Evolutionary conservation across 2,113 vertebrate genomes (phyloP), one percentile per base, ranked within the genome.

Genomic region (Syngnathus floridae): DNA sequence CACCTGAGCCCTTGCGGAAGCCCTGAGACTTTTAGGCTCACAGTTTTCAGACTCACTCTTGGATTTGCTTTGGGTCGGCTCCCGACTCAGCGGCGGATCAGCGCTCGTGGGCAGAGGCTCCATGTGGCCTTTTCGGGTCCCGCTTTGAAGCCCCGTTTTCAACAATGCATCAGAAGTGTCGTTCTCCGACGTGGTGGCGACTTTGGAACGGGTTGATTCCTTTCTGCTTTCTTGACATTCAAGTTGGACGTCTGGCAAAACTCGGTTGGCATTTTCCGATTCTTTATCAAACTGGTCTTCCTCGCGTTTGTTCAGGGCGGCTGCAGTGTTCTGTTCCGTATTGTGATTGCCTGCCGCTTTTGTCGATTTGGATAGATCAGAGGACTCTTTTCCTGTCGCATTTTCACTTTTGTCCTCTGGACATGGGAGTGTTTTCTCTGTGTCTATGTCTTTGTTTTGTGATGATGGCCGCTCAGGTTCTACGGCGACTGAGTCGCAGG

Each of bases 251-350:
- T 54, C 51, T 26, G 21, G 51, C 11, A 5, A 21, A 26, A 11
- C 10, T 26, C 9, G 21, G 4, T 14, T 26, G 51, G 4, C 3
- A 10, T 13, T 54, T 54, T 12, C n/a, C 21, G 9, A 10, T 22
- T 54, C 51, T 22, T 13, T 21, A 8, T 52, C 22, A 21, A 10
- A 22, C 49, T 22, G 2, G 49, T 52, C 49, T 4, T 52, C 49
- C n/a, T 21, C 49, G 9, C 11, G 12, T 54, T 54, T 54, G 51
- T 22, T 54, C 0, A 36, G 31, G 0, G 46, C 38, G 19, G 51
- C 26, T 66, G 78, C 56, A 9, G 6, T 12, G 1, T 67, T 66
- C 2, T 70, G 70, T 48, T 71, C 51, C 38, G 21, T 13, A 4
- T 16, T 35, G 61, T 2, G 69, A 43, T 35, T 40, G 0, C 12